A percentile compares a stretch with the other conserved stretches of the same genome.
Evolutionary conservation across 1,140 invertebrate species (phyloP).

Genomic region (Drosophila oshimai): DNA sequence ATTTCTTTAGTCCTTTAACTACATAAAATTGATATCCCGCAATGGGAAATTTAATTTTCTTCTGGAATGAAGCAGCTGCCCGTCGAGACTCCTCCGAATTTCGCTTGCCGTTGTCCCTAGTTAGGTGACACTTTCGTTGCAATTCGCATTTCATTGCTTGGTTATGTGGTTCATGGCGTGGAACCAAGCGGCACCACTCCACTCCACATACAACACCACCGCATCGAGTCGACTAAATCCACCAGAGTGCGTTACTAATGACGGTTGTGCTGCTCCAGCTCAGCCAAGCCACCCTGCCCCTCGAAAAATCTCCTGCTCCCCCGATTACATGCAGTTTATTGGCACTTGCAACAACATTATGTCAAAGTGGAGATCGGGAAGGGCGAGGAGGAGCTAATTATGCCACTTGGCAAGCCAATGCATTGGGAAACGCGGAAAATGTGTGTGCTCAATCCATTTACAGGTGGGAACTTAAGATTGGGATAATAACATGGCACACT

Average conservation of each 20-base stretch:
- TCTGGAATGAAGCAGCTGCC: neutral
- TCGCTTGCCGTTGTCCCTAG: neutral
- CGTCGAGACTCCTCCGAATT: too few species aligned
- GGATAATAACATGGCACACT: too few species aligned
- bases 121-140: constrained; percentile 69
- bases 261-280: constrained; percentile 8
- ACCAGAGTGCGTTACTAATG: constrained; percentile 69
- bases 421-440: constrained; percentile 34
- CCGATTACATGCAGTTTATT: constrained; percentile 69
- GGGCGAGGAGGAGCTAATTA: constrained; percentile 16
- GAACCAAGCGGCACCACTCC: constrained; percentile 63
- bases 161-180: constrained; percentile 44
- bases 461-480: neutral
- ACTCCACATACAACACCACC: neutral
- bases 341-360: constrained; percentile 66
- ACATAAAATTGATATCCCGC: neutral
- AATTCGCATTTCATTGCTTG: constrained; percentile 56
- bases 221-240: too few species aligned
- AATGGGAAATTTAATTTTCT: neutral
- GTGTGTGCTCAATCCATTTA: neutral
- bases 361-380: constrained; percentile 48
- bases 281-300: neutral
- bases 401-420: constrained; percentile 33
- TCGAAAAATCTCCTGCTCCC: neutral
- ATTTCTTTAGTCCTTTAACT: too few species aligned